Conservation (phyloP, 2,888 invertebrate genomes). For the Pyrrhopygopsis socrates region DNA sequence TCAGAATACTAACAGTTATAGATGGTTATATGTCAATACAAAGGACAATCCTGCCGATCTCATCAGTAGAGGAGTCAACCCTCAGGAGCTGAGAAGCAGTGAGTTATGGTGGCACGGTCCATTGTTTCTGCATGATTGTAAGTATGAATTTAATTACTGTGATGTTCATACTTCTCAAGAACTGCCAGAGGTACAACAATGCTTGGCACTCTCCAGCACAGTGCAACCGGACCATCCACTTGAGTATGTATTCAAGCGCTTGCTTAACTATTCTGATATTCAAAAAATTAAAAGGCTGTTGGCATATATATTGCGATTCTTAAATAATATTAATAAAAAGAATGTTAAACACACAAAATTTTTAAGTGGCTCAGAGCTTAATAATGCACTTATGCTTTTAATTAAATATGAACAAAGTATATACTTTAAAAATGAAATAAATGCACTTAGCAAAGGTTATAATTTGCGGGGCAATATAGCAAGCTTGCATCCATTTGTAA, state of each 20-base stretch:
- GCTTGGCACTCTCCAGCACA: background rate
- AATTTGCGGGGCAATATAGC: conserved; percentile 38
- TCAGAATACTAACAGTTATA: background rate
- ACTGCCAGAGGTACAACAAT: background rate
- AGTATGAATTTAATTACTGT: background rate
- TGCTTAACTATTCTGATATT: conserved; percentile 64
- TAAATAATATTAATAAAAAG: conserved; percentile 54
- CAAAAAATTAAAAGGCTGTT: conserved; percentile 62
- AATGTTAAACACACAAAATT: background rate
- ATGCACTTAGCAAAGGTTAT: conserved; percentile 19
- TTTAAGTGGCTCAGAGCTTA: background rate
- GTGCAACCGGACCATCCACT: background rate
- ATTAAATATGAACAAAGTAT: conserved; percentile 61
- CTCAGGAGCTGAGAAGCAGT: background rate
- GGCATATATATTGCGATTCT: conserved; percentile 63
- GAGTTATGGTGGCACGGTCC: conserved; percentile 32
- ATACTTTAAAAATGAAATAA: conserved; percentile 60
- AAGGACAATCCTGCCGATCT: conserved; percentile 17
- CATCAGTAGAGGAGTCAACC: conserved; percentile 7
- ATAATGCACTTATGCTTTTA: conserved; percentile 1
- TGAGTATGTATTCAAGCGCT: background rate
- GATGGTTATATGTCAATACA: background rate
- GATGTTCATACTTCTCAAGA: background rate
- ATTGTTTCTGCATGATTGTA: background rate
- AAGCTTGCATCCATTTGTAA: conserved; percentile 74